Evolutionary conservation across 2,888 invertebrate species (phyloP).

Genomic region (Rhabditoides inermis): DNA sequence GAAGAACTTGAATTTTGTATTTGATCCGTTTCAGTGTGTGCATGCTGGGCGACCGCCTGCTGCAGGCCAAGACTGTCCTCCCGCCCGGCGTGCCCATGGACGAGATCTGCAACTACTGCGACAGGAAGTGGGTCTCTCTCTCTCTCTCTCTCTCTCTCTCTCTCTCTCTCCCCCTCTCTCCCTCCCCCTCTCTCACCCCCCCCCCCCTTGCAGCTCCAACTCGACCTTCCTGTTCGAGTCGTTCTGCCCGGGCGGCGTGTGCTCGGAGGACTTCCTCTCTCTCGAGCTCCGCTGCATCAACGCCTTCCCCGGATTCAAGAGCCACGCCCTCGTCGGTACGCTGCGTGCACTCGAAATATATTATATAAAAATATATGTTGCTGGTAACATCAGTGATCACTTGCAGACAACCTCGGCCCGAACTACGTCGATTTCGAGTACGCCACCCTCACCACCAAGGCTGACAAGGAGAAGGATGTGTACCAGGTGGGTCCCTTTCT

Average conservation of each 20-base stretch:
- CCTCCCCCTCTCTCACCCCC: too few relatives aligned
- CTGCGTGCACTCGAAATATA: slow-evolving; percentile 14
- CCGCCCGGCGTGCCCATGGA: slow-evolving; percentile 16
- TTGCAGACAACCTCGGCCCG: slow-evolving; percentile 27
- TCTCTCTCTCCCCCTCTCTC: too few relatives aligned
- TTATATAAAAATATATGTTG: neutral
- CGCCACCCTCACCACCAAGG: slow-evolving; percentile 13
- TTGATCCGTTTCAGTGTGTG: slow-evolving; percentile 79
- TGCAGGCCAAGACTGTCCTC: slow-evolving; percentile 54
- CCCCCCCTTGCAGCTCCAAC: too few relatives aligned
- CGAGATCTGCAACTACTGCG: slow-evolving; percentile 66
- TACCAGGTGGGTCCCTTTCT: slow-evolving; percentile 27
- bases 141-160: slow-evolving; percentile 53
- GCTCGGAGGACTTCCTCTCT: slow-evolving; percentile 1
- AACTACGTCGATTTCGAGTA: slow-evolving; percentile 27
- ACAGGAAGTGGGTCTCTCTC: slow-evolving; percentile 59
- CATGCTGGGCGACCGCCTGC: slow-evolving; percentile 76
- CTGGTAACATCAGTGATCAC: neutral
- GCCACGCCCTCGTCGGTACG: slow-evolving; percentile 68
- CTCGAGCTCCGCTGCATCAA: slow-evolving; percentile 59
- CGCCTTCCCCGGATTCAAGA: slow-evolving; percentile 83
- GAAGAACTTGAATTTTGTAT: too few relatives aligned
- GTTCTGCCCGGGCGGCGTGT: slow-evolving; percentile 12
- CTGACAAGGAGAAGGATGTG: slow-evolving; percentile 57
- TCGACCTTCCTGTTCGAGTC: slow-evolving; percentile 5